Conservation (phyloP, 2,113 vertebrate genomes). For the Montifringilla adamsi region DNA sequence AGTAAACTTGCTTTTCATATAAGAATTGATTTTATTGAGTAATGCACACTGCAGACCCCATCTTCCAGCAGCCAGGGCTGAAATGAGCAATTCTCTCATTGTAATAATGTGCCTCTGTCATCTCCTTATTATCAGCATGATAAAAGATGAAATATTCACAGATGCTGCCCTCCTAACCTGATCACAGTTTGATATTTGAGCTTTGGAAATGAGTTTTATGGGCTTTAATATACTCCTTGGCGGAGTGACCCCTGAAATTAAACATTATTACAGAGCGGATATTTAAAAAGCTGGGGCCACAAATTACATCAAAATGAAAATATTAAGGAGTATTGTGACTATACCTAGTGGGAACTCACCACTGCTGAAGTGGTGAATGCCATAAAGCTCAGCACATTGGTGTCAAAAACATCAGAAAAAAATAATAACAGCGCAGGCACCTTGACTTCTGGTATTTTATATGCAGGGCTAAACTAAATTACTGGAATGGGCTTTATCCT, state of each 20-base stretch:
- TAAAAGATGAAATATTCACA: constrained; percentile 99
- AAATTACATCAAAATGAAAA: constrained; percentile 99
- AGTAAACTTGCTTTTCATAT: constrained; percentile 96
- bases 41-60: constrained; percentile 82
- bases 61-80: constrained; percentile 91
- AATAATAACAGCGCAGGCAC: constrained; percentile 91
- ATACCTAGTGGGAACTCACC: constrained; percentile 90
- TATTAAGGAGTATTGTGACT: constrained; percentile 99
- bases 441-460: constrained; percentile 83
- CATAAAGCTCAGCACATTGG: constrained; percentile 78
- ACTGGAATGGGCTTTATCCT: constrained; percentile 74
- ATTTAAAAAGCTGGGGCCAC: constrained; percentile 99
- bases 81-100: constrained; percentile 99
- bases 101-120: constrained; percentile 99
- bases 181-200: constrained; percentile 99
- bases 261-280: constrained; percentile 99
- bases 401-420: constrained; percentile 86
- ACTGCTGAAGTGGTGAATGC: constrained; percentile 71
- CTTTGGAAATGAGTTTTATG: constrained; percentile 99
- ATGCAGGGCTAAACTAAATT: constrained; percentile 90
- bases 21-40: constrained; percentile 98
- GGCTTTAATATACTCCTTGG: constrained; percentile 99
- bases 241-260: constrained; percentile 99
- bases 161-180: constrained; percentile 99
- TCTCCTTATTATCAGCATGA: constrained; percentile 99